These are phyloP conservation scores for Myiopsitta monachus DNA, from an alignment of 2,113 vertebrate genomes.

Conservation along the genomic window DNA sequence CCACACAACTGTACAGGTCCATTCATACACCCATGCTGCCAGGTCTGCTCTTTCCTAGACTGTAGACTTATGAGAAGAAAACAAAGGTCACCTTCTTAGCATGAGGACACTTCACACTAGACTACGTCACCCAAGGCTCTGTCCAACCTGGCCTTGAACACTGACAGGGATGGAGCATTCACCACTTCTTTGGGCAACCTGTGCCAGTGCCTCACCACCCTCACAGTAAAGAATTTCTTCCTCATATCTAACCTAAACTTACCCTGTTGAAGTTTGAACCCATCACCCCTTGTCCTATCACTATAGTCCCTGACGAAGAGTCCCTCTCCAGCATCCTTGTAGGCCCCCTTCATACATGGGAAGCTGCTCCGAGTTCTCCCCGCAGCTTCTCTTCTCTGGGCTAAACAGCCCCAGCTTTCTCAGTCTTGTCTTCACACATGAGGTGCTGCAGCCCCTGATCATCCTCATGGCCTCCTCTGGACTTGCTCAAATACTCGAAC, in stretches of 20 bases:
- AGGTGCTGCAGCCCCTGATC: background rate
- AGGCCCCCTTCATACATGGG: background rate
- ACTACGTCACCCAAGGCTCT: background rate
- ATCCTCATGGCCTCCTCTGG: background rate
- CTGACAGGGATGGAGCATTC: background rate
- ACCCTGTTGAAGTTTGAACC: background rate
- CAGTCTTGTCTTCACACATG: background rate
- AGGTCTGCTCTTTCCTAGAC: background rate
- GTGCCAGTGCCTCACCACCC: background rate
- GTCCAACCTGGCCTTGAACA: background rate
- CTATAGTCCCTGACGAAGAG: background rate
- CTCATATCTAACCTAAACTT: background rate
- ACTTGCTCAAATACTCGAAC: background rate
- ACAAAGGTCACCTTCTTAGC: background rate
- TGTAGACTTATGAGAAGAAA: background rate
- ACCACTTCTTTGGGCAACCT: background rate
- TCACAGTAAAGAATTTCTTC: background rate
- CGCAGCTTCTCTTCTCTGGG: background rate
- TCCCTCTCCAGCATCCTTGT: background rate
- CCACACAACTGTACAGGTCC: background rate
- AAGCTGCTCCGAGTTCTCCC: background rate
- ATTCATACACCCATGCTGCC: background rate
- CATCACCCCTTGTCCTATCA: background rate
- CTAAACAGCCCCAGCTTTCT: background rate
- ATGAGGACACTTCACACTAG: background rate